A percentile compares a stretch with the other conserved stretches of the same genome.
phyloP scores from a whole-genome alignment of 2,888 invertebrate species.

The Pteria penguin region DNA sequence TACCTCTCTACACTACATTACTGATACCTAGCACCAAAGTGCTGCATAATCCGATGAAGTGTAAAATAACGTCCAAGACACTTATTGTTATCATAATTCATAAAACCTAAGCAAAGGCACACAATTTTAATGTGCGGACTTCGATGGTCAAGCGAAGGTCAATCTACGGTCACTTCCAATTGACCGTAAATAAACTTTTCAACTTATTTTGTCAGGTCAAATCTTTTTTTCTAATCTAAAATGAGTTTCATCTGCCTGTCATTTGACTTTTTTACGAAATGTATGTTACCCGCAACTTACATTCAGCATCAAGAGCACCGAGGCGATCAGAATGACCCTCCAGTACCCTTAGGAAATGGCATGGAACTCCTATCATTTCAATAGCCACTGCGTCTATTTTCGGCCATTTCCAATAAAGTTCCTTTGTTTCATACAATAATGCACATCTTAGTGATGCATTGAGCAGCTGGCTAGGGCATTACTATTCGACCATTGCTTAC shows the following conservation, averaged over 20 bases:
- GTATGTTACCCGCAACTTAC: not conserved
- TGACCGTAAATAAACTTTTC: slow-evolving; percentile 50
- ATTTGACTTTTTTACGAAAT: not conserved
- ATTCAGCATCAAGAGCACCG: not conserved
- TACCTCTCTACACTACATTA: too few relatives aligned
- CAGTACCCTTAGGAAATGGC: slow-evolving; percentile 24
- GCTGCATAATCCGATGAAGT: too few relatives aligned
- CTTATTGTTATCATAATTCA: too few relatives aligned
- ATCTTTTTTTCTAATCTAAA: not conserved
- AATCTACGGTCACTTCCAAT: slow-evolving; percentile 38
- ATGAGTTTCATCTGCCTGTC: not conserved
- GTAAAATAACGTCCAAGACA: too few relatives aligned
- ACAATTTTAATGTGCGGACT: too few relatives aligned
- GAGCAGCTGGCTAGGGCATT: slow-evolving; percentile 20
- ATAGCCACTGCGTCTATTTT: slow-evolving; percentile 23
- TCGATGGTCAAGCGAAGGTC: slow-evolving; percentile 42
- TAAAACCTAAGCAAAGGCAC: too few relatives aligned
- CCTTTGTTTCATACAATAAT: slow-evolving; percentile 41
- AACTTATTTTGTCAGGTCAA: slow-evolving; percentile 43
- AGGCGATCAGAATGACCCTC: slow-evolving; percentile 38
- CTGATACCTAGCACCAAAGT: too few relatives aligned
- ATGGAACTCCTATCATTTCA: not conserved
- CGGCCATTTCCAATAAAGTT: slow-evolving; percentile 30
- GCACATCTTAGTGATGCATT: slow-evolving; percentile 26
- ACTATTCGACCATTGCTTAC: not conserved